phyloP scores from a whole-genome alignment of 1,140 invertebrate species.

The Copidosoma floridanum region DNA sequence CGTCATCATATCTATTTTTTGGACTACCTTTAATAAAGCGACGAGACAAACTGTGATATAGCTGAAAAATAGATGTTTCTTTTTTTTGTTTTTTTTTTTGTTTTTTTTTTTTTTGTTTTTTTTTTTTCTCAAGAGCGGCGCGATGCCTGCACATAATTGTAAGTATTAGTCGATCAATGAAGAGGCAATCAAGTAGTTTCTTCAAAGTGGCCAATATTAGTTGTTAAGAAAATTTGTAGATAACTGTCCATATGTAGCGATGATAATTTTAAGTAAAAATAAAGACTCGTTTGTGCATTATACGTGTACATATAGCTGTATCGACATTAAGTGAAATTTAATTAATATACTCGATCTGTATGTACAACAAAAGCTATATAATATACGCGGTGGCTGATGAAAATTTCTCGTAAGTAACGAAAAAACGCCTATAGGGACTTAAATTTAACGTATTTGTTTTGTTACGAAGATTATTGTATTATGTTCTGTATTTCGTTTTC shows the following conservation, averaged over 20 bases:
- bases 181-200: constrained; percentile 1
- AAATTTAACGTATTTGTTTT: constrained; percentile 42
- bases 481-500: constrained; percentile 21
- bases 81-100: too few species aligned
- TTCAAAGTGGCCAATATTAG: constrained; percentile 46
- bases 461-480: constrained; percentile 51
- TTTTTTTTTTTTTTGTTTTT: too few species aligned
- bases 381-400: constrained; percentile 7
- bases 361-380: too few species aligned
- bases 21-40: constrained; percentile 21
- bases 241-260: constrained; percentile 34
- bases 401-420: constrained; percentile 20
- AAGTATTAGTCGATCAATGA: too few species aligned
- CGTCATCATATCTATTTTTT: not conserved
- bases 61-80: constrained; percentile 23
- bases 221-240: constrained; percentile 45
- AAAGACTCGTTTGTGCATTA: constrained; percentile 31
- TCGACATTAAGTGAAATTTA: too few species aligned
- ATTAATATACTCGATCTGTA: too few species aligned
- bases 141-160: too few species aligned
- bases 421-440: constrained; percentile 39
- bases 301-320: constrained; percentile 25
- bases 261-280: too few species aligned
- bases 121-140: too few species aligned
- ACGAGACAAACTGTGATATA: constrained; percentile 29